Conservation (phyloP, 1,140 invertebrate genomes). For the Portunus trituberculatus region DNA sequence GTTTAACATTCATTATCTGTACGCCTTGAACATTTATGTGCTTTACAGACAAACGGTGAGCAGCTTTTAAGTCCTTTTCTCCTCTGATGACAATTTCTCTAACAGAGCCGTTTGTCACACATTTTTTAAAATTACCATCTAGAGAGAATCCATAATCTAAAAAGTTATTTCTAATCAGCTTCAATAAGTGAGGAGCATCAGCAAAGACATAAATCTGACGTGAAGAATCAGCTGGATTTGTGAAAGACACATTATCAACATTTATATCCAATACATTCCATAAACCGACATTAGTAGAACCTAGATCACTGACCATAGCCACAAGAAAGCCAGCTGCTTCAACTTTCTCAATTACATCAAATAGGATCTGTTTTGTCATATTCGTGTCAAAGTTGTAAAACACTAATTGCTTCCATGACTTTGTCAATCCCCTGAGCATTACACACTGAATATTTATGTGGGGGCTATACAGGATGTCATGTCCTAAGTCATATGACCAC, state of each 20-base stretch:
- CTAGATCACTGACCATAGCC: slow-evolving; percentile 37
- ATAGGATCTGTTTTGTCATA: slow-evolving; percentile 38
- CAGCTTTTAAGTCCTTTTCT: slow-evolving; percentile 26
- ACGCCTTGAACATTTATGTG: slow-evolving; percentile 32
- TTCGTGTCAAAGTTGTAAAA: slow-evolving; percentile 31
- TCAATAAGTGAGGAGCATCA: slow-evolving; percentile 52
- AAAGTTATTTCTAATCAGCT: slow-evolving; percentile 46
- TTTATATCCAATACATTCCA: slow-evolving; percentile 33
- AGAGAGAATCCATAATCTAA: background rate
- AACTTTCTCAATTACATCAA: slow-evolving; percentile 44
- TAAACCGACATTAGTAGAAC: background rate
- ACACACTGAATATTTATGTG: slow-evolving; percentile 19
- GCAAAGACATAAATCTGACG: slow-evolving; percentile 30
- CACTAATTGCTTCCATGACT: slow-evolving; percentile 46
- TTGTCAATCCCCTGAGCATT: slow-evolving; percentile 37
- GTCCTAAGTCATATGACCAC: slow-evolving; percentile 29
- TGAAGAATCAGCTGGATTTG: slow-evolving; percentile 42
- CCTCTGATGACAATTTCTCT: slow-evolving; percentile 45
- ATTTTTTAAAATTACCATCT: background rate
- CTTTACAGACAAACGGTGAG: background rate
- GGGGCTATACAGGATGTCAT: background rate
- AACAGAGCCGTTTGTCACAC: too few species aligned
- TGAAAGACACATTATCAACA: slow-evolving; percentile 24
- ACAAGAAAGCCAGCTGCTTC: slow-evolving; percentile 36
- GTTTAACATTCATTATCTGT: background rate